Evolutionary conservation across 2,113 vertebrate genomes (phyloP), one percentile per base, ranked within the genome.

Genomic region (Onychostoma macrolepis): DNA sequence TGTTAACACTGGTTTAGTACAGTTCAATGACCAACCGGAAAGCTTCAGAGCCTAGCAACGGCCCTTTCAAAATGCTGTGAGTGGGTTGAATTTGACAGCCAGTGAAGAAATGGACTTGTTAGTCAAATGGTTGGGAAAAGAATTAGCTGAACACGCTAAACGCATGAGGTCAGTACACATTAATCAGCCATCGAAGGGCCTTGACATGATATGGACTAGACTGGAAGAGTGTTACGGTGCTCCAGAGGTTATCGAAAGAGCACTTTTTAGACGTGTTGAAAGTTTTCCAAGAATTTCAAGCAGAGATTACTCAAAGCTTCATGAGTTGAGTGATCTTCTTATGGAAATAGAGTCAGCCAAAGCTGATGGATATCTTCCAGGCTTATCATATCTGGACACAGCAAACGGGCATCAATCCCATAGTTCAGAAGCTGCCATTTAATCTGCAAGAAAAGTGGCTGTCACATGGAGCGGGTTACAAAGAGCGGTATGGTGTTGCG

Each of bases 381-480:
- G 87, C 1, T 63, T 90, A 5, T 85, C 78, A 4, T 89, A 82
- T 28, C 41, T 89, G 0, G 84, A 91, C 28, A 89, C 74, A 4
- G 84, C 80, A 6, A 81, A 83, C n/a, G 24, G 85, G 89, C 0
- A 12, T 89, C 0, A 91, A 89, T 24, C 84, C 87, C n/a, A 84
- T 90, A 1, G 83, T 90, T 1, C 71, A 86, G 2, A 92, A 90
- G 15, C 86, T 90, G 12, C 85, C 80, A 0, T 89, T 80, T 19
- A 0, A 12, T 19, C 45, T 90, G 2, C 87, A 90, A 11, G 87
- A 92, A 36, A 90, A 86, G 24, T 90, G 87, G 89, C 10, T 26
- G 3, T 86, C 83, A 58, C n/a, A 81, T 36, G 85, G 87, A 21
- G 11, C 88, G 33, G 4, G 4, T 3, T 88, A 89, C 85, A 92